Percentiles rank a stretch among this genome's conserved stretches.
Conservation (phyloP, 2,797 vertebrate genomes). For the Hemitrygon akajei region DNA sequence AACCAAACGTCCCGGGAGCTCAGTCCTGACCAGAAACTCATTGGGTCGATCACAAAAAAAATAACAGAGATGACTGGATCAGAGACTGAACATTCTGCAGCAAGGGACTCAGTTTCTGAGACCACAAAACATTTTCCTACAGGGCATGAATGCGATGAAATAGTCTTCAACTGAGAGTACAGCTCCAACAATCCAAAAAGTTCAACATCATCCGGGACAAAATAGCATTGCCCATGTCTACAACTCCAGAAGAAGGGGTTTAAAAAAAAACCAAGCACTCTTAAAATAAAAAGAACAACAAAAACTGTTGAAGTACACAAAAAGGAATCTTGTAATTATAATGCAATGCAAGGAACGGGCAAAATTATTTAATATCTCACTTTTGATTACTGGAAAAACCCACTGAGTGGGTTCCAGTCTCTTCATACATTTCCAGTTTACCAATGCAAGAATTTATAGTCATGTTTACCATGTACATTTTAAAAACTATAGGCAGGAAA, state of each 20-base stretch:
- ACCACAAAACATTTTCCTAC: no score
- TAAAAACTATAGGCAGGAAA: not conserved
- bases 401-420: not conserved
- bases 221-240: no score
- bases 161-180: no score
- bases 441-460: not conserved
- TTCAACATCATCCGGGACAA: no score
- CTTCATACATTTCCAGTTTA: not conserved
- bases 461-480: not conserved
- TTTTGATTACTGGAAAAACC: not conserved
- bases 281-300: not conserved
- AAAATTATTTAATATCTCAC: not conserved
- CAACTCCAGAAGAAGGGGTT: not conserved
- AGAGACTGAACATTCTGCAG: no score
- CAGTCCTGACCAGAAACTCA: no score
- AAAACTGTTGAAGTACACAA: not conserved
- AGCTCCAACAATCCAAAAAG: no score
- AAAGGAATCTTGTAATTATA: not conserved
- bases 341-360: not conserved
- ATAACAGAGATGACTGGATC: no score
- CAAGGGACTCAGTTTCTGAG: no score
- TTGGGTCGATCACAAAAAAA: no score
- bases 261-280: not conserved
- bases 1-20: no score
- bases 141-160: no score